phyloP scores from a whole-genome alignment of 2,888 invertebrate species.

The Dinocampus coccinellae region DNA sequence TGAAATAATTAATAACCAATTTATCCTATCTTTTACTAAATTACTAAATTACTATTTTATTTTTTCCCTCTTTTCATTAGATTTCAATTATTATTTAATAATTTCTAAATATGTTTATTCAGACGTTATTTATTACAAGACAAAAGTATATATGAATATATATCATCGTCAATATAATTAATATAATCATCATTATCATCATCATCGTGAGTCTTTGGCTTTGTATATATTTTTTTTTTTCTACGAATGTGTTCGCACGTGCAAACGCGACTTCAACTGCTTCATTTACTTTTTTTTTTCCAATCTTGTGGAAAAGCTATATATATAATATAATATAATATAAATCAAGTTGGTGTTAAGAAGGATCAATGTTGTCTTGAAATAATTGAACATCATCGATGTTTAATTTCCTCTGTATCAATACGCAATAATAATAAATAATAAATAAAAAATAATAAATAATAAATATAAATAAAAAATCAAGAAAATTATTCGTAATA shows the following conservation, averaged over 20 bases:
- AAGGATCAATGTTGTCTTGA: conserved; percentile 56
- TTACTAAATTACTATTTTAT: neutral
- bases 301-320: conserved; percentile 24
- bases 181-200: neutral
- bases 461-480: neutral
- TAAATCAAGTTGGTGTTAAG: conserved; percentile 53
- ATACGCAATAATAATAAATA: neutral
- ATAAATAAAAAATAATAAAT: neutral
- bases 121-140: neutral
- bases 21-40: no score
- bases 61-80: neutral
- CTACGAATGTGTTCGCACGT: conserved; percentile 21
- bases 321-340: conserved; percentile 35
- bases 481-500: no score
- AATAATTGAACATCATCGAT: neutral
- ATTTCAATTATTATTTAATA: neutral
- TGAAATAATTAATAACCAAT: neutral
- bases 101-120: neutral
- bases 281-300: conserved; percentile 25
- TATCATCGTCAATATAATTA: neutral
- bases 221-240: neutral
- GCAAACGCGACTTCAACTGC: conserved; percentile 42
- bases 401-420: conserved; percentile 1
- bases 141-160: neutral
- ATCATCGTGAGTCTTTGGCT: neutral